Evolutionary conservation across 2,113 vertebrate species (phyloP).

Genomic region (Meles meles): DNA sequence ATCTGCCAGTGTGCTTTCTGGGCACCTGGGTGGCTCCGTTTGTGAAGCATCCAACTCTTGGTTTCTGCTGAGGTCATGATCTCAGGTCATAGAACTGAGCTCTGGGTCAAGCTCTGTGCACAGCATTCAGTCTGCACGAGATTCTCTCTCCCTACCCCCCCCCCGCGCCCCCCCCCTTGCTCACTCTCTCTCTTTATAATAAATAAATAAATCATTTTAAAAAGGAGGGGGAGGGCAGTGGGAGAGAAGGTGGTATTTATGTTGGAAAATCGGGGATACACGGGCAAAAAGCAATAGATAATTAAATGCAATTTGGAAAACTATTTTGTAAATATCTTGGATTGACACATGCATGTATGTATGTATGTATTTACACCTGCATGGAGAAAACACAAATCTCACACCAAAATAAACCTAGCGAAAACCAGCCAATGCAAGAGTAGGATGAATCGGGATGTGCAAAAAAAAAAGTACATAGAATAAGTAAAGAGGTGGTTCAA

Average conservation of each 20-base stretch:
- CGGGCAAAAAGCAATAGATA: neutral
- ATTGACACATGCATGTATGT: neutral
- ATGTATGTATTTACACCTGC: neutral
- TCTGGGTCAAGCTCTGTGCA: neutral
- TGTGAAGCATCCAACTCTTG: neutral
- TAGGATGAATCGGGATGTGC: neutral
- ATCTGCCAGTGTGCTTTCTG: neutral
- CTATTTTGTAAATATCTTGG: neutral
- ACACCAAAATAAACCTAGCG: neutral
- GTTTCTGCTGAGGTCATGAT: neutral
- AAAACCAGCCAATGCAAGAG: neutral
- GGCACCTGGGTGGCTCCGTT: neutral
- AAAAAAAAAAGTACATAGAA: neutral
- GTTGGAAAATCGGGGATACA: neutral
- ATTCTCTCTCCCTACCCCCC: neutral
- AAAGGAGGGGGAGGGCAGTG: neutral
- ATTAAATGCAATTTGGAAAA: neutral
- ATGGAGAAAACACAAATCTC: neutral
- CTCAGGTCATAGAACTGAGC: neutral
- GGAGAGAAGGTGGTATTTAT: neutral
- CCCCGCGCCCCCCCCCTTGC: too few relatives aligned
- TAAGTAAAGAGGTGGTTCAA: neutral
- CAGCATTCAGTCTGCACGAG: neutral
- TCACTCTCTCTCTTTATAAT: neutral
- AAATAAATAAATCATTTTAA: neutral